A percentile compares a stretch with the other conserved stretches of the same genome.
Evolutionary conservation across 2,888 invertebrate species (phyloP).

Genomic region (Tetrapedia diversipes): DNA sequence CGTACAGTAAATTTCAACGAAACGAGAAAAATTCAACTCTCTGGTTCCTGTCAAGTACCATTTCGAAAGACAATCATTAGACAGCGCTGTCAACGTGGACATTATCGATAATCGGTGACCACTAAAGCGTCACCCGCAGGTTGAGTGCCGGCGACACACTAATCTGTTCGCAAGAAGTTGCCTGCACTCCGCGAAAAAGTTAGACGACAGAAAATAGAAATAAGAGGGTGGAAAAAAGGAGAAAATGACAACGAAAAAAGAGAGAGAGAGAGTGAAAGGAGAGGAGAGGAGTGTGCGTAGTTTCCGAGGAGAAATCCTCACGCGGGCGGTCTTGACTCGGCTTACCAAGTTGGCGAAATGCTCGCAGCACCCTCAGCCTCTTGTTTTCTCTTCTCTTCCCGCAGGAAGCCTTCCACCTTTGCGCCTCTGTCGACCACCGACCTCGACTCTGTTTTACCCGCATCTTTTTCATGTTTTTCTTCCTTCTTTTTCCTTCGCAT

Average conservation of each 20-base stretch:
- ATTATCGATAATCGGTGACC: too few relatives aligned
- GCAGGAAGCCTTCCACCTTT: conserved; percentile 50
- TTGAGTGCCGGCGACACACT: too few relatives aligned
- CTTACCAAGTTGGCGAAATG: conserved; percentile 81
- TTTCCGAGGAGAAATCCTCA: conserved; percentile 74
- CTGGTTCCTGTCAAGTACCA: too few relatives aligned
- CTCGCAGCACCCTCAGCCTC: conserved; percentile 69
- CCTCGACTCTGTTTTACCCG: conserved; percentile 13
- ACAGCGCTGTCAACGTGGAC: too few relatives aligned
- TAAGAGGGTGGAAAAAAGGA: neutral
- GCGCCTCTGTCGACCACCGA: conserved; percentile 43
- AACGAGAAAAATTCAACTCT: too few relatives aligned
- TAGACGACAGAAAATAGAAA: neutral
- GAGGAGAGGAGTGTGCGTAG: conserved; percentile 40
- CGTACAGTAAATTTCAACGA: too few relatives aligned
- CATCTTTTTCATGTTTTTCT: conserved; percentile 18
- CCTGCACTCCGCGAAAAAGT: conserved; percentile 15
- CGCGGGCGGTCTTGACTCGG: conserved; percentile 77
- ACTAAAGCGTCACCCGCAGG: too few relatives aligned
- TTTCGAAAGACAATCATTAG: too few relatives aligned
- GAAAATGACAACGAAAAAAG: neutral
- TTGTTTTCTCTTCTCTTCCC: conserved; percentile 54
- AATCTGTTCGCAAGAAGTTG: too few relatives aligned
- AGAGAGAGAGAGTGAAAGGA: conserved; percentile 6
- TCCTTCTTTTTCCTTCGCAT: conserved; percentile 9